Evolutionary conservation across 2,888 invertebrate genomes (phyloP).

Genomic region (Drosophila stalkeri): DNA sequence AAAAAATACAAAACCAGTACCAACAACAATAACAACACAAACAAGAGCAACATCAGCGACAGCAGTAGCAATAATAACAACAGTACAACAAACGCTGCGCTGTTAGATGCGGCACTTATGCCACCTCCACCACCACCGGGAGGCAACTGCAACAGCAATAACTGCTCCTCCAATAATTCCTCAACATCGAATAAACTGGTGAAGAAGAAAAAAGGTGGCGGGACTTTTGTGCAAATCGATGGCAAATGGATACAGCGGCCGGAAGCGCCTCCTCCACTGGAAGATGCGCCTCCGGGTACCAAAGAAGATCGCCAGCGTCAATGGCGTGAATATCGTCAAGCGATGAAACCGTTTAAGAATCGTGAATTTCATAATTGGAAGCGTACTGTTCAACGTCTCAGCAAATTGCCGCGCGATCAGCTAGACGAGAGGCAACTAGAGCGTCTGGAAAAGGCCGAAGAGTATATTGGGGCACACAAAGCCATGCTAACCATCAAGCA

Average conservation of each 20-base stretch:
- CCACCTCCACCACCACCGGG: conserved; percentile 58
- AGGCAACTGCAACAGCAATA: conserved; percentile 6
- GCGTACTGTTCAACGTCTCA: conserved; percentile 76
- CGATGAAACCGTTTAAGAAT: conserved; percentile 82
- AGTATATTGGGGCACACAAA: conserved; percentile 72
- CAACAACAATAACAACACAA: conserved; percentile 26
- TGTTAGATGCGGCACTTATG: conserved; percentile 51
- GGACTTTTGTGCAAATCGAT: conserved; percentile 61
- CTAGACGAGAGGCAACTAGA: conserved; percentile 71
- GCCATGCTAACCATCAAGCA: conserved; percentile 72
- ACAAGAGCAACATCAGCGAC: conserved; percentile 14
- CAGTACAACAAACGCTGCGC: conserved; percentile 16
- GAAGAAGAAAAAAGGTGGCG: conserved; percentile 58
- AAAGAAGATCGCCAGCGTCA: conserved; percentile 74
- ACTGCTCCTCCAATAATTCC: conserved; percentile 1
- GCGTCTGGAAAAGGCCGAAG: conserved; percentile 71
- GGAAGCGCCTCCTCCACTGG: conserved; percentile 64
- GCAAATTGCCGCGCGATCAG: conserved; percentile 66
- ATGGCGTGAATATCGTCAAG: conserved; percentile 79
- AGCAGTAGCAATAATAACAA: conserved; percentile 29
- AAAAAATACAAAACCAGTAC: conserved; percentile 14
- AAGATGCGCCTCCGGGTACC: conserved; percentile 64
- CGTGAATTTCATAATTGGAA: conserved; percentile 79
- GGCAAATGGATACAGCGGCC: conserved; percentile 73
- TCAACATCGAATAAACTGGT: conserved; percentile 18